Evolutionary conservation across 1,140 invertebrate species (phyloP).

Genomic region (Zaprionus ornatus): DNA sequence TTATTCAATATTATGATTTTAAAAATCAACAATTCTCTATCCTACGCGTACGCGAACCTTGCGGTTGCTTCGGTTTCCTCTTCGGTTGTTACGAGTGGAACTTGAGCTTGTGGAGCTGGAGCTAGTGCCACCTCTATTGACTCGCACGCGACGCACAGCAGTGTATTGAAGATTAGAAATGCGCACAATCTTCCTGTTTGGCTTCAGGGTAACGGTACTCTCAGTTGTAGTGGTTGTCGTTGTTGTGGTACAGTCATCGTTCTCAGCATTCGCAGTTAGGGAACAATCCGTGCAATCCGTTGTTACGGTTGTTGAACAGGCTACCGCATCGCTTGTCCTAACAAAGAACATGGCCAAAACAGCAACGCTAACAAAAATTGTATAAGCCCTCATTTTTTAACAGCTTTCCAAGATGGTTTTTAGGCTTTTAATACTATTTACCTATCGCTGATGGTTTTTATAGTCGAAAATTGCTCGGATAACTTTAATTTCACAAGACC

Average conservation of each 20-base stretch:
- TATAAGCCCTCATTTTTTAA: constrained; percentile 12
- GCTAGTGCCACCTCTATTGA: constrained; percentile 20
- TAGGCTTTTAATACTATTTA: no score
- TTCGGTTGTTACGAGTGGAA: background rate
- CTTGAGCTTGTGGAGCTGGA: background rate
- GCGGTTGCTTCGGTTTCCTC: background rate
- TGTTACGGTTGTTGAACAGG: constrained; percentile 7
- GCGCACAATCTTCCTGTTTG: constrained; percentile 13
- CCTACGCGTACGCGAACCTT: background rate
- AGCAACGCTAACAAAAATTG: background rate
- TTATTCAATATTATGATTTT: background rate
- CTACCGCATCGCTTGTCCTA: constrained; percentile 13
- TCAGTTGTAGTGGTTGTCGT: constrained; percentile 4
- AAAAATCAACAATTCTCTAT: background rate
- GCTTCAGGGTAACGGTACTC: background rate
- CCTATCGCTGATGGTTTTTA: no score
- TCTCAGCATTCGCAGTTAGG: background rate
- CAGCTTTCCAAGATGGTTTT: no score
- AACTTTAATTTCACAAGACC: no score
- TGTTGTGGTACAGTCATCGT: constrained; percentile 20
- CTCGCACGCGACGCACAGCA: constrained; percentile 23
- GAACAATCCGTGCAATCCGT: constrained; percentile 23
- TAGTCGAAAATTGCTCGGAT: no score
- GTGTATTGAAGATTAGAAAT: constrained; percentile 31
- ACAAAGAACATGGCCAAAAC: constrained; percentile 15